Conservation (phyloP, 2,888 invertebrate species). For the Hirtodrosophila duncani region DNA sequence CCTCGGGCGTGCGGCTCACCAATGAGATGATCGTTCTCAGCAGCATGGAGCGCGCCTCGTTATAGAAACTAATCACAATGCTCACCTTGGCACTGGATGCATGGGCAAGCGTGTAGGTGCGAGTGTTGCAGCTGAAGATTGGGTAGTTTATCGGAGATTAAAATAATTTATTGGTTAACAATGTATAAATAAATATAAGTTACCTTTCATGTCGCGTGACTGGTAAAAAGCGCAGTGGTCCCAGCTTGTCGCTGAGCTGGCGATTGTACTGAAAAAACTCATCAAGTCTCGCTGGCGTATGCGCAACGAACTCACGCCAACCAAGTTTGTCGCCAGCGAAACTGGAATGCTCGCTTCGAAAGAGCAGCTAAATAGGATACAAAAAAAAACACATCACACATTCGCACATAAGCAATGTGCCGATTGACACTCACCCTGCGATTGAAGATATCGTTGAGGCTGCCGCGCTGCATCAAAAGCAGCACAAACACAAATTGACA, state of each 20-base stretch:
- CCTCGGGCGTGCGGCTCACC: conserved; percentile 57
- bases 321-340: not conserved
- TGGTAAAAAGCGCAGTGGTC: conserved; percentile 61
- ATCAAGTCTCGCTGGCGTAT: conserved; percentile 21
- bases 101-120: conserved; percentile 38
- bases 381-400: no score
- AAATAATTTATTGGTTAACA: not conserved
- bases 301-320: conserved; percentile 37
- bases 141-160: conserved; percentile 4
- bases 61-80: conserved; percentile 71
- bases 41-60: conserved; percentile 73
- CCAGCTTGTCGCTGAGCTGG: conserved; percentile 59
- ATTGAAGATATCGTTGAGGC: not conserved
- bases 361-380: not conserved
- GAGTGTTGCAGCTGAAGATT: conserved; percentile 62
- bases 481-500: conserved; percentile 27
- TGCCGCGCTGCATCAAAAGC: conserved; percentile 1
- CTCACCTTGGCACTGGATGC: conserved; percentile 52
- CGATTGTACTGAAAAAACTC: conserved; percentile 49
- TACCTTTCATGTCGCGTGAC: conserved; percentile 70
- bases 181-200: not conserved
- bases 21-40: conserved; percentile 69
- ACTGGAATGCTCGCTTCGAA: not conserved
- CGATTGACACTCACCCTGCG: conserved; percentile 19
- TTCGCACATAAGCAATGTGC: rapidly evolving